Base-by-base conservation (phyloP, 2,797 vertebrate species). In the Chloroceryle inda region DNA sequence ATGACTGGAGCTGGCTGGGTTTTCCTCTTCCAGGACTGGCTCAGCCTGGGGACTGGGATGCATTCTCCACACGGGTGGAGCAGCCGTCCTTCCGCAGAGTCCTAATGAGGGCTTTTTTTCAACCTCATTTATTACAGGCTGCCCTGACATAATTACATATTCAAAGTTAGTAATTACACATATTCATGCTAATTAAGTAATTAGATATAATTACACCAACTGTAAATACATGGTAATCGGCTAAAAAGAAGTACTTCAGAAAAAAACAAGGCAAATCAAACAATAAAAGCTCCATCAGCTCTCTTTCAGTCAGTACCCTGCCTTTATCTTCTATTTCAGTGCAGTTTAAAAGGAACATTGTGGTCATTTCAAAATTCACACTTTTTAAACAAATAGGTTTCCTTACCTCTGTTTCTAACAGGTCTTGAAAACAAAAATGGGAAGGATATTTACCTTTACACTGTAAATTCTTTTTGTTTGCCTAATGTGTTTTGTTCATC, bases 181-280 rank as follows among this genome's bases (percentile, higher is more conserved):
- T 97, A 98, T 97, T 97, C 96, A 95, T 96, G 95, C 96, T 98
- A 97, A 98, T 98, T 97, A 97, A 97, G 97, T 97, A 98, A 98
- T 98, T 97, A 97, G 96, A 91, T 93, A 71, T 97, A 98, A 98
- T 98, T 98, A 96, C 89, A 81, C 89, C 92, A 97, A 96, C 96
- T 97, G 97, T 98, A 98, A 98, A 98, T 97, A 98, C 91, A 88
- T 88, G 83, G 91, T 96, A 97, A 97, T 98, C 82, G 95, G 85
- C 96, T 96, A 91, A 97, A 96, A 94, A 96, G 95, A 96, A 94
- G 84, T 96, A 96, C 96, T 96, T 97, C 81, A 42, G 87, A 71
- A 94, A 95, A 97, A 97, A 94, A 84, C 69, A 95, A 91, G 92
- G 85, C 94, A 96, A 95, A 96, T 96, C 95, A 93, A 84, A 97